Percentiles rank a stretch among this genome's conserved stretches.
Evolutionary conservation across 2,113 vertebrate genomes (phyloP).

Genomic region (Zosterops lateralis): DNA sequence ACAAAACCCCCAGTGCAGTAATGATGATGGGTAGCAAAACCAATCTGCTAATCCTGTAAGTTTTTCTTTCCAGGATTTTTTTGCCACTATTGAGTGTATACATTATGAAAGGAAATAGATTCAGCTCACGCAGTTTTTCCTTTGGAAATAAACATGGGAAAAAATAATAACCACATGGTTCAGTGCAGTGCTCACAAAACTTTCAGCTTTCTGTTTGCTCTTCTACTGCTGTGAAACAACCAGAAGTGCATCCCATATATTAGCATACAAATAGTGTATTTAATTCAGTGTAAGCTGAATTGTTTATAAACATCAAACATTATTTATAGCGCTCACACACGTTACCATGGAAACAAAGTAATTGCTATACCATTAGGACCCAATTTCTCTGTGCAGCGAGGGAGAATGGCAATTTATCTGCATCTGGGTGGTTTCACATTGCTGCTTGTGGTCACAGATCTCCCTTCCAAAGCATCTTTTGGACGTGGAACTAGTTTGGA

Average conservation of each 20-base stretch:
- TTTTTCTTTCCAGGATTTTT: neutral
- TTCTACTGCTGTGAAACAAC: neutral
- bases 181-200: neutral
- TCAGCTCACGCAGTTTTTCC: neutral
- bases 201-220: neutral
- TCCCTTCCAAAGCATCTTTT: neutral
- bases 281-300: neutral
- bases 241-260: neutral
- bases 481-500: neutral
- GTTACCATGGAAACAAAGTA: constrained; percentile 44
- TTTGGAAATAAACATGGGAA: neutral
- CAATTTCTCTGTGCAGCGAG: neutral
- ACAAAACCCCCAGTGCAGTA: neutral
- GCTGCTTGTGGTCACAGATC: neutral
- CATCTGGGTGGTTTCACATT: neutral
- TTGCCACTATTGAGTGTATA: neutral
- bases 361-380: constrained; percentile 16
- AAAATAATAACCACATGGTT: neutral
- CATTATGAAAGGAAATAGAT: neutral
- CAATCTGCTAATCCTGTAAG: neutral
- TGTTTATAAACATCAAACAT: constrained; percentile 47
- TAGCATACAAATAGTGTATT: constrained; percentile 1
- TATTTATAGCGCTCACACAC: neutral
- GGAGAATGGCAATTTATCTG: constrained; percentile 26
- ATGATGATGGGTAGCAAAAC: neutral